Evolutionary conservation across 2,888 invertebrate species (phyloP), one percentile per base, ranked within the genome.

Genomic region (Exephanes ischioxanthus): DNA sequence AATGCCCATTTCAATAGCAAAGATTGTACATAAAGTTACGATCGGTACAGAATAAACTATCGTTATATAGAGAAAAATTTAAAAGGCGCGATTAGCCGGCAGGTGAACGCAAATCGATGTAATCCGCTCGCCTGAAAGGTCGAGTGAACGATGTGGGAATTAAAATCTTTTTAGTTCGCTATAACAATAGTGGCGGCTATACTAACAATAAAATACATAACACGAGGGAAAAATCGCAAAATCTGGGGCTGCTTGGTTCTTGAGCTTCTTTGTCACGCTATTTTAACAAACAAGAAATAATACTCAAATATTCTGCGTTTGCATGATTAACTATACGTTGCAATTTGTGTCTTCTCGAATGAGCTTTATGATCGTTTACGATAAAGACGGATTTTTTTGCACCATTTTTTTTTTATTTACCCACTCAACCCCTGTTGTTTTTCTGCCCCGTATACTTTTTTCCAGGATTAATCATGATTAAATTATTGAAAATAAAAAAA

Each of bases 331-430:
- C 22, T 58, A 53, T 73, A 19, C n/a, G 77, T 68, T 63, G 76
- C 66, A 14, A 77, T 19, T 77, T 67, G 58, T 51, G 30, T 61
- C 58, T 70, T 66, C 66, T 76, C 70, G 51, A 72, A 81, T 76
- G 72, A 48, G 26, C 53, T 77, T 68, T 22, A 33, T 58, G 22
- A 51, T 83, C 78, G 89, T 90, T 91, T 91, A 66, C 88, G 91
- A 91, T 91, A 89, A 91, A 90, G 87, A 91, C 91, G 92, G 91
- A 92, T 92, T 91, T 91, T 91, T 90, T 91, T 89, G 89, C 90
- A 89, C 90, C 80, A 86, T 88, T 89, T 88, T 88, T 90, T 90
- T 90, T 89, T 90, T n/a, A n/a, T 88, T 53, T 19, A 73, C 68
- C 80, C 41, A 67, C 41, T 67, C 58, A 71, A 76, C 76, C 66